A percentile compares a stretch with the other conserved stretches of the same genome.
These are phyloP conservation scores for Bradynema listronoti DNA, from an alignment of 1,140 invertebrate species.

Conservation along the genomic window DNA sequence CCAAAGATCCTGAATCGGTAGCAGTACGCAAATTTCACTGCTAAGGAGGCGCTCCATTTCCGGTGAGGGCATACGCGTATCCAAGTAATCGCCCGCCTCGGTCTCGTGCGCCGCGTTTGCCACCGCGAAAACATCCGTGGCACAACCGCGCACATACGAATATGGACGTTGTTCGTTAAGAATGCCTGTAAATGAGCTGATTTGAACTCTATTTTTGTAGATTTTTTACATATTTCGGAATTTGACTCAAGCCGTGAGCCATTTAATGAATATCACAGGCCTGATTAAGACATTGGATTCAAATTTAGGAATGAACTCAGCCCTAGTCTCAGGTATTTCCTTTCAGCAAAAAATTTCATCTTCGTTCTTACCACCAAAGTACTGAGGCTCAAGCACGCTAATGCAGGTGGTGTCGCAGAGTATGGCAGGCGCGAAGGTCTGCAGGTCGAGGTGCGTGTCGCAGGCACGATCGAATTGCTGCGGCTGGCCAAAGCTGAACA, in stretches of 20 bases:
- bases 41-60: slow-evolving; percentile 36
- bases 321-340: too few relatives aligned
- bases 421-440: slow-evolving; percentile 32
- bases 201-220: slow-evolving; percentile 15
- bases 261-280: too few relatives aligned
- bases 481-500: slow-evolving; percentile 36
- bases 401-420: slow-evolving; percentile 33
- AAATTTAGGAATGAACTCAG: too few relatives aligned
- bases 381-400: slow-evolving; percentile 38
- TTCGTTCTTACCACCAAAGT: slow-evolving; percentile 35
- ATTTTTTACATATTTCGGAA: too few relatives aligned
- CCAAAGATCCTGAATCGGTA: slow-evolving; percentile 24
- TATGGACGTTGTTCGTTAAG: slow-evolving; percentile 36
- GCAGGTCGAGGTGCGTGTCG: slow-evolving; percentile 28
- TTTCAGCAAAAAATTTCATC: too few relatives aligned
- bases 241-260: too few relatives aligned
- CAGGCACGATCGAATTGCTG: slow-evolving; percentile 34
- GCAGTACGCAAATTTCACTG: slow-evolving; percentile 27
- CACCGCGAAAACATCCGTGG: slow-evolving; percentile 40
- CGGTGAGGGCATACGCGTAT: slow-evolving; percentile 11
- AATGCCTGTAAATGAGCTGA: slow-evolving; percentile 20
- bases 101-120: slow-evolving; percentile 12
- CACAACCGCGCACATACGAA: slow-evolving; percentile 39
- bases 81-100: background rate
- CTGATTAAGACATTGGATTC: too few relatives aligned